A percentile compares a stretch with the other conserved stretches of the same genome.
Conservation (phyloP, 1,140 invertebrate species). For the Drosophila pruinosa region DNA sequence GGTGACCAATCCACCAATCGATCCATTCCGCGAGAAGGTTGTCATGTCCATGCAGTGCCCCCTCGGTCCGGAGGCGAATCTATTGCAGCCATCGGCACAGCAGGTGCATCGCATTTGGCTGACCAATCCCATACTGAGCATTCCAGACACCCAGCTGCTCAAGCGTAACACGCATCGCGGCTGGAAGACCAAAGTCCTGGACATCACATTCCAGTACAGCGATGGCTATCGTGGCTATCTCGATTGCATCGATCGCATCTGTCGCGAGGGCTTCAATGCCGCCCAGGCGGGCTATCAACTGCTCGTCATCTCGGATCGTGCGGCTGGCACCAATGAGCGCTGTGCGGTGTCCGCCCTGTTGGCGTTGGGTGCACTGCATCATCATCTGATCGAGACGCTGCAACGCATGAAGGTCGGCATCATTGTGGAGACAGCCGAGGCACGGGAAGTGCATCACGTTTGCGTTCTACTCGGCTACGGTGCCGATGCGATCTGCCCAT, state of each 20-base stretch:
- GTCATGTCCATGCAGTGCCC: conserved; percentile 98
- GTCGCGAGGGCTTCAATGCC: conserved; percentile 91
- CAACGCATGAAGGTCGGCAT: conserved; percentile 98
- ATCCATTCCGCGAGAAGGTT: conserved; percentile 99
- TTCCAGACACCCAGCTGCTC: conserved; percentile 94
- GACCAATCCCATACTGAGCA: conserved; percentile 96
- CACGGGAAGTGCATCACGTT: conserved; percentile 98
- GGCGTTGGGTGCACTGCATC: conserved; percentile 96
- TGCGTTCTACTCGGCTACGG: conserved; percentile 98
- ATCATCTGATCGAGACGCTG: conserved; percentile 96
- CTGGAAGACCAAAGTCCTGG: conserved; percentile 96
- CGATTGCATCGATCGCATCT: conserved; percentile 91
- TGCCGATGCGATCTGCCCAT: conserved; percentile 98
- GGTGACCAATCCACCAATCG: conserved; percentile 99
- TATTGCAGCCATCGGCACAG: conserved; percentile 93
- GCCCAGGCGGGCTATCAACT: conserved; percentile 92
- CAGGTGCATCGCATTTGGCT: conserved; percentile 97
- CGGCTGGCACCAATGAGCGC: conserved; percentile 86
- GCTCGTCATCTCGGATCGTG: conserved; percentile 94
- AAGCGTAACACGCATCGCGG: conserved; percentile 93
- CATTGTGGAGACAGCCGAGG: conserved; percentile 96
- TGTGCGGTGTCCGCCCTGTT: conserved; percentile 93
- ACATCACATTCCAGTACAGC: conserved; percentile 92
- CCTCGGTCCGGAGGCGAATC: conserved; percentile 96
- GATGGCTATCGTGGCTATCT: conserved; percentile 90